These are phyloP conservation scores for Leucoraja erinaceus DNA, from an alignment of 2,113 vertebrate species.

Conservation along the genomic window DNA sequence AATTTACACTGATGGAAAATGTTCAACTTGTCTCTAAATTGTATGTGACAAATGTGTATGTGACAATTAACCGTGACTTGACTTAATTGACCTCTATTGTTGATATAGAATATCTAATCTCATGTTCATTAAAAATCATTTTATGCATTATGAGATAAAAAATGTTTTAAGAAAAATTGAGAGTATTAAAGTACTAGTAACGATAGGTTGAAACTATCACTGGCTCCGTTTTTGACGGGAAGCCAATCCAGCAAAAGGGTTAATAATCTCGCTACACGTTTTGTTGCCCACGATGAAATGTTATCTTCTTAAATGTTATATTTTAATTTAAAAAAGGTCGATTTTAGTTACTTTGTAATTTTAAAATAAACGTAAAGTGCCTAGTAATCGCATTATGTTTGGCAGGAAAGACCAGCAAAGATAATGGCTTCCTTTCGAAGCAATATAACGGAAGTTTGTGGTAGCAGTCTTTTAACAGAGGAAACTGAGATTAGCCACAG, in stretches of 20 bases:
- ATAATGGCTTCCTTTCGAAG: slow-evolving; percentile 33
- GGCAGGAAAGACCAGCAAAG: not conserved
- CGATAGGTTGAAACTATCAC: not conserved
- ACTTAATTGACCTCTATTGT: too few species aligned
- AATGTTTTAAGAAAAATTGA: too few species aligned
- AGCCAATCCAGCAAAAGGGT: not conserved
- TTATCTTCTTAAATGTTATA: not conserved
- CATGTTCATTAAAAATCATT: not conserved
- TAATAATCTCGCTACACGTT: not conserved
- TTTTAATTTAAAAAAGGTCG: not conserved
- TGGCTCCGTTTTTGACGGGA: not conserved
- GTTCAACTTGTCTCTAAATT: not conserved
- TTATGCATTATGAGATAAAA: too few species aligned
- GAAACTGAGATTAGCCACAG: slow-evolving; percentile 36
- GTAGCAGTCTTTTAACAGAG: slow-evolving; percentile 29
- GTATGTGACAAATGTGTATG: too few species aligned
- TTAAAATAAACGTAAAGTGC: not conserved
- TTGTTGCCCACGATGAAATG: not conserved
- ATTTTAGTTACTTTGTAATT: not conserved
- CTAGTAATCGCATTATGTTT: not conserved
- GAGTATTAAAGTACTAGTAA: not conserved
- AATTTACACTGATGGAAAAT: not conserved
- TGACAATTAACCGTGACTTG: too few species aligned
- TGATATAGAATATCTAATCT: not conserved
- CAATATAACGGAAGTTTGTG: slow-evolving; percentile 28